Evolutionary conservation across 1,140 invertebrate species (phyloP), one percentile per base, ranked within the genome.

Genomic region (Drosophila melanica): DNA sequence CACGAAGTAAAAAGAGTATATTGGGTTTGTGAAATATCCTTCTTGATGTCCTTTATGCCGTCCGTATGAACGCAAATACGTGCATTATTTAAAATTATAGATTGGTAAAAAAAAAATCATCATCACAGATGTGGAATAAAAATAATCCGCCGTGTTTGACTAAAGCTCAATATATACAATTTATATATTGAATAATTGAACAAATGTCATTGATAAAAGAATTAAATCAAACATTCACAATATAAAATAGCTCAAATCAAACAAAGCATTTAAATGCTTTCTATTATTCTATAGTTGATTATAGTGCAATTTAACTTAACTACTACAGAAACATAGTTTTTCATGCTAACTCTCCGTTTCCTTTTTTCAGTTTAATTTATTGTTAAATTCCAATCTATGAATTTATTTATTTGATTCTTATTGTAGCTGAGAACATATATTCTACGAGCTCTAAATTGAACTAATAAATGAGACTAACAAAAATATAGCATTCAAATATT

Each of bases 401-500:
- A 77, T 80, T 85, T 72, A 65, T 78, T 59, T 47, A 59, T 67
- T 78, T 78, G 63, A 87, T 81, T 86, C 87, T 81, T 69, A 78
- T 86, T 81, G 75, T 58, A 72, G 57, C 35, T 63, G 75, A 87
- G 66, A 81, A 71, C 70, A 69, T 81, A 37, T 74, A 77, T 75
- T 78, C 62, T 65, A 67, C 70, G 59, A 82, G 77, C 67, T 66
- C 55, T 68, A 84, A 84, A 86, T 80, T 85, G 74, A 87, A 87
- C 81, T 85, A 87, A 85, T 85, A 86, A 87, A 85, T 69, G 78
- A 72, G 74, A 72, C 75, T 81, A 77, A 60, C 58, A 85, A 85
- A 85, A 75, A 75, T 50, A 42, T 39, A 58, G 37, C 39, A 41
- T 16, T 74, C 60, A 50, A 39, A 58, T 55, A 62, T 20, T 59